phyloP scores from a whole-genome alignment of 2,888 invertebrate genomes.

The Ditula angustiorana region DNA sequence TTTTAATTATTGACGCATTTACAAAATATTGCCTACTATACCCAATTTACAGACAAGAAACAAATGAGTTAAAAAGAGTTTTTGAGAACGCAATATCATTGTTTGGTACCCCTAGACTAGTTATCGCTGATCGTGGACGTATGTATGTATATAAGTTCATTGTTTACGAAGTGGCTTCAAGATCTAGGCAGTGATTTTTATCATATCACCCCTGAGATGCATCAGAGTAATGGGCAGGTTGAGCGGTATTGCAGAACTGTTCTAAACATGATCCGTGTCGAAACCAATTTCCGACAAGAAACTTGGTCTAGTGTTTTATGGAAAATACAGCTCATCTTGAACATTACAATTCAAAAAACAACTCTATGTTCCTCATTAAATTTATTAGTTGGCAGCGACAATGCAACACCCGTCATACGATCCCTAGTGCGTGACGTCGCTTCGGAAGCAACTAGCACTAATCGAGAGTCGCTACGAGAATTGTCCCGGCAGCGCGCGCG shows the following conservation, averaged over 20 bases:
- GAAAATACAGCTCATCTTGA: constrained; percentile 6
- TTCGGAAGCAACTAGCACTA: background rate
- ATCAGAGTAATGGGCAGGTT: constrained; percentile 21
- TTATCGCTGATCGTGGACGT: background rate
- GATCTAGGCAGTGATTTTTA: background rate
- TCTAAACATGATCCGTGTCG: constrained; percentile 15
- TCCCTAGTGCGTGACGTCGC: constrained; percentile 3
- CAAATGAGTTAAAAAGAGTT: constrained; percentile 18
- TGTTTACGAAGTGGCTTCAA: background rate
- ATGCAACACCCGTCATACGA: constrained; percentile 3
- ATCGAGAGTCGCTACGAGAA: background rate
- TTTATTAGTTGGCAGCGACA: constrained; percentile 1
- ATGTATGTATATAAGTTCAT: background rate
- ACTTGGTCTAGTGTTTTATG: constrained; percentile 1
- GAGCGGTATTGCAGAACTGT: constrained; percentile 21
- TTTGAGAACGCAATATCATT: constrained; percentile 10
- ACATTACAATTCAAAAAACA: background rate
- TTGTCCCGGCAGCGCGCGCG: background rate
- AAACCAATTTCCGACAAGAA: background rate
- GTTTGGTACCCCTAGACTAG: background rate
- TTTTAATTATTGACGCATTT: constrained; percentile 32
- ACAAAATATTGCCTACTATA: constrained; percentile 28
- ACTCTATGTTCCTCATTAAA: background rate
- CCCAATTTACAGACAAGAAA: constrained; percentile 19
- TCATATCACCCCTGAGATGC: constrained; percentile 15